Conservation (phyloP, 1,140 invertebrate genomes). For the Pantala flavescens region DNA sequence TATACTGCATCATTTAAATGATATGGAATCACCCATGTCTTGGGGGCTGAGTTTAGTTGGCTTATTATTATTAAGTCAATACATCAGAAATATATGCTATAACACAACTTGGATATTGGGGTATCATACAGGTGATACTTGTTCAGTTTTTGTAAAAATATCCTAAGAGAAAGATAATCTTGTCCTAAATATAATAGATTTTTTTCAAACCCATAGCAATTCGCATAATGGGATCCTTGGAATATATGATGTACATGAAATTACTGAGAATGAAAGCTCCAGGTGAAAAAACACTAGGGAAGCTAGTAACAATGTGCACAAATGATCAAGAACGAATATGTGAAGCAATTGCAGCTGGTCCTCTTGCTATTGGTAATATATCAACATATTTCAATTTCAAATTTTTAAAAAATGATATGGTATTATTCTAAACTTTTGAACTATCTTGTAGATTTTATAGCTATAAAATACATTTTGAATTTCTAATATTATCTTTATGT, state of each 20-base stretch:
- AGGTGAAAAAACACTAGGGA: slow-evolving; percentile 21
- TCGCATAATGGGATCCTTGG: slow-evolving; percentile 22
- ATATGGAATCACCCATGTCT: neutral
- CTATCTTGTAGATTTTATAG: too few relatives aligned
- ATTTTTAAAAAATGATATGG: too few relatives aligned
- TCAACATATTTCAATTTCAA: too few relatives aligned
- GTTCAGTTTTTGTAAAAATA: neutral
- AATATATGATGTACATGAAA: slow-evolving; percentile 24
- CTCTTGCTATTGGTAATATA: slow-evolving; percentile 20
- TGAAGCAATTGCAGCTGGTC: slow-evolving; percentile 23
- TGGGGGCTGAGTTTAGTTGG: neutral
- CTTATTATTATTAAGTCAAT: neutral
- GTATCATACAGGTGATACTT: neutral
- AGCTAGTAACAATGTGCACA: slow-evolving; percentile 25
- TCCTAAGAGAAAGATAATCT: too few relatives aligned
- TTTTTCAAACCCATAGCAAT: slow-evolving; percentile 15
- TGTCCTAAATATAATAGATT: too few relatives aligned
- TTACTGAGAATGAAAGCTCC: slow-evolving; percentile 21
- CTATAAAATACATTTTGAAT: too few relatives aligned
- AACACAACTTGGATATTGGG: neutral
- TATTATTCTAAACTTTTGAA: too few relatives aligned
- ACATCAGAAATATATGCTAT: neutral
- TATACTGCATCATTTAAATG: neutral
- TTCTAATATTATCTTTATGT: neutral
- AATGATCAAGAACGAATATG: slow-evolving; percentile 25